Conservation (phyloP, 2,113 vertebrate genomes). For the Hypanus sabinus region DNA sequence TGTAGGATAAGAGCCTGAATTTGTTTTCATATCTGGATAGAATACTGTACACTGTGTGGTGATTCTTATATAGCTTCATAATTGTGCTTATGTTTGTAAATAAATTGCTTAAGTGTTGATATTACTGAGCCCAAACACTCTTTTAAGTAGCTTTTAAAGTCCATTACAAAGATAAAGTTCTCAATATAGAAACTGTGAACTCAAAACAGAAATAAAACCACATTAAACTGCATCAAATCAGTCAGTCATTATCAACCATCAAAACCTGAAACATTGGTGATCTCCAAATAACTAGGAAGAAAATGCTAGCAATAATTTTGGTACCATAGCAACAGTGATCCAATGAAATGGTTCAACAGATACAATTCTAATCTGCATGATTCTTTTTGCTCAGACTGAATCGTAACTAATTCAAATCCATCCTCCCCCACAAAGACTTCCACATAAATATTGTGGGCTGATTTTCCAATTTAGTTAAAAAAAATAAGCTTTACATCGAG, state of each 20-base stretch:
- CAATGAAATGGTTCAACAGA: background rate
- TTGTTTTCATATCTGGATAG: background rate
- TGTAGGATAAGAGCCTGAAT: background rate
- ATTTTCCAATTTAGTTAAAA: background rate
- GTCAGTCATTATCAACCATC: background rate
- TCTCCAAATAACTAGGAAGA: background rate
- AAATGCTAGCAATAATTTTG: background rate
- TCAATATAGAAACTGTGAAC: background rate
- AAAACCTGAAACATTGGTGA: background rate
- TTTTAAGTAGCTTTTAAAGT: background rate
- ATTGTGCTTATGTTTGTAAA: background rate
- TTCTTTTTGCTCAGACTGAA: background rate
- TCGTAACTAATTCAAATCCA: background rate
- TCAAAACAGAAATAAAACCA: background rate
- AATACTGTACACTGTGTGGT: background rate
- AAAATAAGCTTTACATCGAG: background rate
- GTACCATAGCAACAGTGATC: background rate
- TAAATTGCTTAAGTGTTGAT: background rate
- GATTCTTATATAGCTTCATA: background rate
- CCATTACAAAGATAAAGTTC: background rate
- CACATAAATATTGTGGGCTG: background rate
- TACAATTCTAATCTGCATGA: background rate
- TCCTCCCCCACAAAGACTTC: background rate
- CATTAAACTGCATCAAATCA: background rate
- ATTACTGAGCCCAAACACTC: background rate